phyloP scores from a whole-genome alignment of 2,797 vertebrate species.

The Falco concolor region DNA sequence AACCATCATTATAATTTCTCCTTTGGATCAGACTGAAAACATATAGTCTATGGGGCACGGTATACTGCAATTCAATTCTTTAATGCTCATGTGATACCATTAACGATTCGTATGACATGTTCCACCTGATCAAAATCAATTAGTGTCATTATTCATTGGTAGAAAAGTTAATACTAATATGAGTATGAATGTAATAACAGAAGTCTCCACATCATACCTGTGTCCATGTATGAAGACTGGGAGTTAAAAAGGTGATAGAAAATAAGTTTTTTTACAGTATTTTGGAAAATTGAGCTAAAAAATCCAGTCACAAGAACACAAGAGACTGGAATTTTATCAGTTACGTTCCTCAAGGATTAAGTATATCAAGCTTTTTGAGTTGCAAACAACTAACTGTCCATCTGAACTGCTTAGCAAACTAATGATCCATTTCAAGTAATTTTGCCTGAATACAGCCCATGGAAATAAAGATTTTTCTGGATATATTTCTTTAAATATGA shows the following conservation, averaged over 20 bases:
- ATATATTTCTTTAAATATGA: not conserved
- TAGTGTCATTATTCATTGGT: not conserved
- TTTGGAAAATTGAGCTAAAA: not conserved
- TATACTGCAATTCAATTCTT: not conserved
- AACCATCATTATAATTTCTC: not conserved
- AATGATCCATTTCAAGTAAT: not conserved
- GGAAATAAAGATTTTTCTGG: not conserved
- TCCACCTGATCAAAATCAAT: not conserved
- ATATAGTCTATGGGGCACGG: not conserved
- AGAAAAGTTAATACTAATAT: not conserved
- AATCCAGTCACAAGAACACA: not conserved
- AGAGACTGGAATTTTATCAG: not conserved
- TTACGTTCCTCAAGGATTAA: not conserved
- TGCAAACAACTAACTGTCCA: not conserved
- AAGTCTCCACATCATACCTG: not conserved
- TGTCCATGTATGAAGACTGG: not conserved
- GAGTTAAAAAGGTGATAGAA: not conserved
- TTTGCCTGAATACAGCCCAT: not conserved
- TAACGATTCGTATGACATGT: not conserved
- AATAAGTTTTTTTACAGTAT: not conserved
- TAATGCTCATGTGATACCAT: fast-evolving
- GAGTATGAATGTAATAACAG: not conserved
- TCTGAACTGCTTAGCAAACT: not conserved
- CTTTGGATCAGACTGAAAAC: not conserved
- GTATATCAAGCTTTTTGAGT: not conserved